phyloP scores from a whole-genome alignment of 2,113 vertebrate species.

The Dipodomys ordii region DNA sequence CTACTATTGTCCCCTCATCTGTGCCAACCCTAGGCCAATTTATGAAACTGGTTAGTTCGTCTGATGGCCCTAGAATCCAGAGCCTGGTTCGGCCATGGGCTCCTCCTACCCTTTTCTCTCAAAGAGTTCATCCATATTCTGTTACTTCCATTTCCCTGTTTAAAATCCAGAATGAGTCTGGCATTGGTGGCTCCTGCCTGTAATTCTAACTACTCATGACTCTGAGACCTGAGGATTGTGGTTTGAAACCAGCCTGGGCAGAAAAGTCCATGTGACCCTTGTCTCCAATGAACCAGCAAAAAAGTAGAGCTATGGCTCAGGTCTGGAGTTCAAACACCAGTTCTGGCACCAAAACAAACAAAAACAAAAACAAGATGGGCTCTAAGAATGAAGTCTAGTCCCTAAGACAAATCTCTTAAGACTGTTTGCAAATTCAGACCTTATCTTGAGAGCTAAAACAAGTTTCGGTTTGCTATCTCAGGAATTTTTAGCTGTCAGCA shows the following conservation, averaged over 20 bases:
- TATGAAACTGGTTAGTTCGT: neutral
- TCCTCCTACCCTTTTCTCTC: neutral
- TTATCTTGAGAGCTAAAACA: conserved; percentile 1
- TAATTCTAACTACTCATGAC: too few relatives aligned
- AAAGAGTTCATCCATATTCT: neutral
- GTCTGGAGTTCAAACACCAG: too few relatives aligned
- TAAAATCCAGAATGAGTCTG: neutral
- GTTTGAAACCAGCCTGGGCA: too few relatives aligned
- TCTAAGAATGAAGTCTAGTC: neutral
- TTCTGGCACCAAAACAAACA: too few relatives aligned
- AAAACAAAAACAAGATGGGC: neutral
- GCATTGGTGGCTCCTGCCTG: too few relatives aligned
- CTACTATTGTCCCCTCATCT: neutral
- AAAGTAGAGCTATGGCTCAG: too few relatives aligned
- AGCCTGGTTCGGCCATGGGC: neutral
- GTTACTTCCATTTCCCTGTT: neutral
- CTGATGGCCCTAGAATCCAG: neutral
- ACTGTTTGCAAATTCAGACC: neutral
- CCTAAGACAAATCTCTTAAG: neutral
- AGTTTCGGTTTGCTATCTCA: neutral
- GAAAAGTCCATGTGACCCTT: too few relatives aligned
- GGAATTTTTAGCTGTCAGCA: conserved; percentile 21
- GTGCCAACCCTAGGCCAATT: neutral
- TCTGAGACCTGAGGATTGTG: too few relatives aligned
- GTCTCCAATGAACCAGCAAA: too few relatives aligned